Conservation (phyloP, 2,888 invertebrate genomes). For the Prenolepis imparis region DNA sequence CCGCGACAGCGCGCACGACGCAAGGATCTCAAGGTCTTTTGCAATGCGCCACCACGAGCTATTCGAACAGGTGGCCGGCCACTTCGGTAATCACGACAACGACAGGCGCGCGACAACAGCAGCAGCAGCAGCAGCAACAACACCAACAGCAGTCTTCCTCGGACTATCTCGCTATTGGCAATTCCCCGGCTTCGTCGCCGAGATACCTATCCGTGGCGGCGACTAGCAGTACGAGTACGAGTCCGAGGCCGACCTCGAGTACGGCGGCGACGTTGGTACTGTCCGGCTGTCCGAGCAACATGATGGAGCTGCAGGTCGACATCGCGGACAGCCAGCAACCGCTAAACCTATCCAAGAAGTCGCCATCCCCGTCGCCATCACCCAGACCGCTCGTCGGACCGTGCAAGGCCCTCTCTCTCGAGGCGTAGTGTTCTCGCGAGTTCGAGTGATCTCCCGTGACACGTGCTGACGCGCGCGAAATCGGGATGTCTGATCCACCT, state of each 20-base stretch:
- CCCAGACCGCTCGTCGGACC: constrained; percentile 88
- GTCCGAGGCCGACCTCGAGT: constrained; percentile 83
- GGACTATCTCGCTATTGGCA: constrained; percentile 86
- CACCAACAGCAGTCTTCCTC: constrained; percentile 83
- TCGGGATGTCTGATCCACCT: constrained; percentile 56
- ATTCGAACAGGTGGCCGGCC: constrained; percentile 82
- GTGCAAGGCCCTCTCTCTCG: constrained; percentile 85
- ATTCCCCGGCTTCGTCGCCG: constrained; percentile 83
- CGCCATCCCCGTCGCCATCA: constrained; percentile 92
- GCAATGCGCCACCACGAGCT: constrained; percentile 83
- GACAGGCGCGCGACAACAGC: constrained; percentile 85
- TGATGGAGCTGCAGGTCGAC: constrained; percentile 93
- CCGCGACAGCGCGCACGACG: constrained; percentile 83
- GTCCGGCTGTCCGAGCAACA: constrained; percentile 86
- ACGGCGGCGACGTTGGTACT: constrained; percentile 84
- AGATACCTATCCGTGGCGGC: constrained; percentile 86
- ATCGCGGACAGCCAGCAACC: constrained; percentile 94
- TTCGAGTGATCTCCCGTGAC: constrained; percentile 48
- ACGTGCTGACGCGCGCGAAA: constrained; percentile 42
- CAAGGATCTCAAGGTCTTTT: constrained; percentile 82
- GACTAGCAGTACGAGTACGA: constrained; percentile 82
- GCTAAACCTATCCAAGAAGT: constrained; percentile 95
- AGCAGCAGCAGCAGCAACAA: constrained; percentile 79
- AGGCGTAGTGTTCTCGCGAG: constrained; percentile 84
- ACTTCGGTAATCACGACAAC: constrained; percentile 90